Evolutionary conservation across 1,140 invertebrate species (phyloP), one percentile per base, ranked within the genome.

Genomic region (Camponotus floridanus): DNA sequence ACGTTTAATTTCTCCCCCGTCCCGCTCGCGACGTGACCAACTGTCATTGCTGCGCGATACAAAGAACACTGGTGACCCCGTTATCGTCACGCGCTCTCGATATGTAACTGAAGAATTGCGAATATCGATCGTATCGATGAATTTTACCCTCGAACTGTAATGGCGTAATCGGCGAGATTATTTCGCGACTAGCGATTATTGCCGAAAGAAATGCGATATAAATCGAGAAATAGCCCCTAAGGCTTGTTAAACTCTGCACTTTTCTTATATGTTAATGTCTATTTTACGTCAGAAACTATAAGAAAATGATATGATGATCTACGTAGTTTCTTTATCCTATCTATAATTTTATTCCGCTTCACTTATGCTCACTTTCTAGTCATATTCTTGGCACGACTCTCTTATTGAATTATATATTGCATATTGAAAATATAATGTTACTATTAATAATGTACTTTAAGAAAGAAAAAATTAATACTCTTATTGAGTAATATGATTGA

Each of bases 1-100:
- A 80, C 81, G 76, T 86, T 86, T 86, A 87, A 86, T 88, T 87
- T 86, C 48, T 61, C 62, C 5, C 39, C 26, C 48, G 13, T 59
- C 18, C 64, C 39, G 39, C 48, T 51, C 36, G 15, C 62, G 55
- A 87, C 73, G 61, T 87, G 74, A 45, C 55, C 61, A 45, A 62
- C 42, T 64, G 80, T 85, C 67, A 68, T 64, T 26, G 26, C 62
- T 26, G 13, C 18, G 51, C 39, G 55, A 86, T 55, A 81, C 76
- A 86, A 45, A 81, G 48, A 70, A 26, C 45, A 21, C 9, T 15
- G 26, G 39, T 61, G 39, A 61, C 55, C 39, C 5, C 26, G 33
- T 8, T 39, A 21, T 9, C 13, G 64, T 80, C 48, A 21, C 26
- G 21, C 31, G 39, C 26, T 7, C 57, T 26, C 13, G 57, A 76